Base-by-base conservation (phyloP, 2,888 invertebrate genomes). In the Hirtodrosophila cameraria region DNA sequence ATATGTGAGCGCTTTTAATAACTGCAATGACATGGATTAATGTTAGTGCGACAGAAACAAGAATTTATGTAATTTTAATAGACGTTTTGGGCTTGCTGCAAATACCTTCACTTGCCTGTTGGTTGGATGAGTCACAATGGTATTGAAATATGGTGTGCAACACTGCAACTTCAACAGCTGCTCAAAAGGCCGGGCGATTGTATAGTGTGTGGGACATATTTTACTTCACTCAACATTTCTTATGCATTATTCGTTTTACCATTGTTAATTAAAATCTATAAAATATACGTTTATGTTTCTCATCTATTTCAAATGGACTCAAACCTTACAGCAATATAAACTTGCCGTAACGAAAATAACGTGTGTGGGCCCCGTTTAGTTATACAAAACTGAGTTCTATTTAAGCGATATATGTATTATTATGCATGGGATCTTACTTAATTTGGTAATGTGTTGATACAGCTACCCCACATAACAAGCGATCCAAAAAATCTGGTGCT, bases 21-120 rank as follows among this genome's bases (percentile, higher is more conserved):
- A 68, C 88, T 89, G 88, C 18, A 88, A 87, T 75, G 80, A 89
- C 88, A 88, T 88, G 70, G 42, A 64, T 73, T 72, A 61, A 27
- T 75, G 73, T 53, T 45, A 36, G 25, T 9, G 6, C 11, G 16
- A 11, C 6, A 16, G 28, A 35, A 45, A 35, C 12, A 11, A 9
- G 27, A 66, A 67, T 83, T 83, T 83, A 83, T 78, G 42, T 84
- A 83, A 83, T 84, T 75, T 63, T 75, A 54, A 67, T 63, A 42
- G 41, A 62, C 46, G 35, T 49, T 41, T 72, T 45, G 5, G n/a
- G n/a, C 38, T 49, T 45, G 54, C 38, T 41, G 54, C 50, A 65
- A 66, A 76, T 83, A 86, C 84, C 86, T 82, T 69, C 11, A 64
- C 62, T 55, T 54, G 53, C 45, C 43, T 41, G 31, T 63, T 55